A percentile compares a stretch with the other conserved stretches of the same genome.
Conservation (phyloP, 2,797 vertebrate species). For the Cheirogaleus major region DNA sequence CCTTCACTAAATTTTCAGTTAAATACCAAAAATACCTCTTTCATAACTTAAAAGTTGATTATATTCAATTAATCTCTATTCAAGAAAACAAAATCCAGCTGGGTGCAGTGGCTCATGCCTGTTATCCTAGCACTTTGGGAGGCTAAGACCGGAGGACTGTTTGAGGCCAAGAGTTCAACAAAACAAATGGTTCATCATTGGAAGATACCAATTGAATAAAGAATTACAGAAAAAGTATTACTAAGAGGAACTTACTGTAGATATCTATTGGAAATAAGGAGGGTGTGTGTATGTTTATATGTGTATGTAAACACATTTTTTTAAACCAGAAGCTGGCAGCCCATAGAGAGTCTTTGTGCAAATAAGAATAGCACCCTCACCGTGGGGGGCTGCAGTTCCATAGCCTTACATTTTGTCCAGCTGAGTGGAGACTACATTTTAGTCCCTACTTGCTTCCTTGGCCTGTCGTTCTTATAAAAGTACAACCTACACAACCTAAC, state of each 20-base stretch:
- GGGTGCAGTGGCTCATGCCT: background rate
- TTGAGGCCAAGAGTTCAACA: background rate
- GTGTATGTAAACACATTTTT: background rate
- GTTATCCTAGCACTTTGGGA: background rate
- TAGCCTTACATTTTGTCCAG: background rate
- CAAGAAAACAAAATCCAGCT: background rate
- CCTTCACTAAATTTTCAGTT: constrained; percentile 9
- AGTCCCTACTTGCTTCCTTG: background rate
- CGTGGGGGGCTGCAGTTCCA: accelerated
- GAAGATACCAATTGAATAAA: background rate
- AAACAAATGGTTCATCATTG: background rate
- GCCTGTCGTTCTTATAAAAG: background rate
- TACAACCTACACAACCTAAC: background rate
- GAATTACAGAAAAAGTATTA: background rate
- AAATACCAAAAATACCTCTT: background rate
- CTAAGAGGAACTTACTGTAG: background rate
- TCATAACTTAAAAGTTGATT: background rate
- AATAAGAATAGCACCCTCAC: background rate
- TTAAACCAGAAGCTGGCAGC: background rate
- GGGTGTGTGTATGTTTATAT: background rate
- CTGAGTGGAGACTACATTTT: background rate
- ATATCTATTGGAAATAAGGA: background rate
- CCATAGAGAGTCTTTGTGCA: background rate
- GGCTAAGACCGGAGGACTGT: background rate
- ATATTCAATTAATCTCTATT: background rate